phyloP scores from a whole-genome alignment of 2,113 vertebrate species.

The Pogona vitticeps region DNA sequence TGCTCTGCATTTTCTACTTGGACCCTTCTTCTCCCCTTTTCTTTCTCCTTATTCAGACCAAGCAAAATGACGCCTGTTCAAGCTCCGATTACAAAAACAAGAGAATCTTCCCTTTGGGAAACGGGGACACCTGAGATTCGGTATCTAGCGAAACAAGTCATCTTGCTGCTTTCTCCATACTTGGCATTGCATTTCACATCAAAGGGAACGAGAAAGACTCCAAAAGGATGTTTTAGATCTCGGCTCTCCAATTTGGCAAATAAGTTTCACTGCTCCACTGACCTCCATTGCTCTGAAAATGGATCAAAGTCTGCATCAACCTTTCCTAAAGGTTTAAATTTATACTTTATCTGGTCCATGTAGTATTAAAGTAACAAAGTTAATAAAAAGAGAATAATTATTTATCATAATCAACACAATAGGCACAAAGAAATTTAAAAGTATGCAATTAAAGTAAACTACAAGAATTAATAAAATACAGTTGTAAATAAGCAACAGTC shows the following conservation, averaged over 20 bases:
- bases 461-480: not conserved
- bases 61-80: not conserved
- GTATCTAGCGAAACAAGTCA: not conserved
- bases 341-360: not conserved
- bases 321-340: not conserved
- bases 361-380: not conserved
- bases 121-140: not conserved
- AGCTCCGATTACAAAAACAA: not conserved
- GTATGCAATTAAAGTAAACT: not conserved
- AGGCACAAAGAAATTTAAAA: not conserved
- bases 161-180: not conserved
- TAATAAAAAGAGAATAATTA: not conserved
- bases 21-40: not conserved
- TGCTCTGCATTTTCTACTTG: constrained; percentile 34
- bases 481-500: not conserved
- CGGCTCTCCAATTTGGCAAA: not conserved
- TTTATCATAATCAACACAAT: not conserved
- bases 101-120: not conserved
- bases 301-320: not conserved
- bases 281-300: not conserved
- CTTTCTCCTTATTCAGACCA: not conserved
- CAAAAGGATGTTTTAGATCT: not conserved
- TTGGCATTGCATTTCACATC: not conserved
- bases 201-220: not conserved
- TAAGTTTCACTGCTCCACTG: not conserved